Conservation (phyloP, 2,797 vertebrate genomes). For the Pseudocheirus occidentalis region DNA sequence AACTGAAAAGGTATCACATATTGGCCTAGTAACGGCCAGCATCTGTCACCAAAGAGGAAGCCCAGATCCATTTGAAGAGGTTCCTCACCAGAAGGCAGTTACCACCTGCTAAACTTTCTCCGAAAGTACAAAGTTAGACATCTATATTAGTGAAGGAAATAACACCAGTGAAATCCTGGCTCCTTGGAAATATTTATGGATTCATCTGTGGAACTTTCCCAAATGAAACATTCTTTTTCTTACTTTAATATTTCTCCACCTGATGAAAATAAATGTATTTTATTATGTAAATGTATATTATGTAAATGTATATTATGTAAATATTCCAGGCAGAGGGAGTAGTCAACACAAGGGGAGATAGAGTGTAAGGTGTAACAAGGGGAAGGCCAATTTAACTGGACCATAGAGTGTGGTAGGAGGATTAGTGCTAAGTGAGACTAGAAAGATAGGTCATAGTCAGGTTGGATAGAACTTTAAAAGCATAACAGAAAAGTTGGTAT, state of each 20-base stretch:
- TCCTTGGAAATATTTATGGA: slow-evolving; percentile 5
- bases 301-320: too few species aligned
- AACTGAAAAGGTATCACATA: not conserved
- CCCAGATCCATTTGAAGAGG: not conserved
- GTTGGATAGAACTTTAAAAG: not conserved
- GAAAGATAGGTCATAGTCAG: not conserved
- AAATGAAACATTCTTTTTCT: slow-evolving; percentile 21
- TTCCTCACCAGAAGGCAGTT: not conserved
- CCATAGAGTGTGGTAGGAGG: not conserved
- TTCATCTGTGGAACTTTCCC: slow-evolving; percentile 24
- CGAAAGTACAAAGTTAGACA: not conserved
- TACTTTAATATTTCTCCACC: not conserved
- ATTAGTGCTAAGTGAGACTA: not conserved
- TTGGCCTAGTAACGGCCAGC: not conserved
- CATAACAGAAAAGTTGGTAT: not conserved
- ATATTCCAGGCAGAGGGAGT: not conserved
- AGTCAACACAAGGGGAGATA: not conserved
- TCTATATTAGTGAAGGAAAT: not conserved
- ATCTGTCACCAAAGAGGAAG: not conserved
- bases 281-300: too few species aligned
- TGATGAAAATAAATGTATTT: slow-evolving; percentile 1
- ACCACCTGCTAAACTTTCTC: not conserved
- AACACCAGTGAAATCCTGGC: not conserved
- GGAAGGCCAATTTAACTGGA: not conserved
- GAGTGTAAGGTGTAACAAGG: not conserved